These are phyloP conservation scores for Pleuronectes platessa DNA, from an alignment of 2,113 vertebrate species.

Conservation along the genomic window DNA sequence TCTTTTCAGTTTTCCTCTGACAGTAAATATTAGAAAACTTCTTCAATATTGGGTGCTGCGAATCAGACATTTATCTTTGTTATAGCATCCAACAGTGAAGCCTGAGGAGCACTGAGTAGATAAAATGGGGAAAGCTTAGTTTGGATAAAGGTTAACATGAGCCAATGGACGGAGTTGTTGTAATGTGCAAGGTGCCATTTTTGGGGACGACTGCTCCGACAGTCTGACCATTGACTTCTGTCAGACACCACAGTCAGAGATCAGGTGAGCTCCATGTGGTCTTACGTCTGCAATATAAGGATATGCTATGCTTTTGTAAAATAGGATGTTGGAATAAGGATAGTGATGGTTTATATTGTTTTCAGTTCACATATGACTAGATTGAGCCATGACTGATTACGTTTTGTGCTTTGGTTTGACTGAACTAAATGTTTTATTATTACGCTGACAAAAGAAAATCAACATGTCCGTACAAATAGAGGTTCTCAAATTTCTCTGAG, in stretches of 20 bases:
- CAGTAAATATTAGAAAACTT: neutral
- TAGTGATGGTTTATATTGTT: too few species aligned
- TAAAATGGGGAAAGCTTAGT: neutral
- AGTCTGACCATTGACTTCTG: slow-evolving; percentile 36
- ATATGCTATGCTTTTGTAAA: neutral
- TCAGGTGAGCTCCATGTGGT: slow-evolving; percentile 42
- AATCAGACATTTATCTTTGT: neutral
- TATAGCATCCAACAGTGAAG: neutral
- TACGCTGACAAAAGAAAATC: too few species aligned
- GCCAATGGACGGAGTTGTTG: neutral
- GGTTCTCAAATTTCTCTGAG: too few species aligned
- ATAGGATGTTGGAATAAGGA: neutral
- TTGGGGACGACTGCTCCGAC: slow-evolving; percentile 43
- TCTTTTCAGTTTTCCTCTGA: neutral
- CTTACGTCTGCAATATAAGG: neutral
- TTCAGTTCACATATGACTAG: too few species aligned
- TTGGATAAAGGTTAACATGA: neutral
- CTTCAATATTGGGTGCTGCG: too few species aligned
- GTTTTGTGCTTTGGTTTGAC: too few species aligned
- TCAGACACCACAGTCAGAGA: slow-evolving; percentile 30
- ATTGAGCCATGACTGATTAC: too few species aligned
- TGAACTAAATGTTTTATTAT: too few species aligned
- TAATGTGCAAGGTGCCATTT: slow-evolving; percentile 25
- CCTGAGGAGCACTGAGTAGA: neutral
- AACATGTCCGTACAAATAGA: too few species aligned